phyloP scores from a whole-genome alignment of 1,140 invertebrate species.

The Adelges cooleyi region DNA sequence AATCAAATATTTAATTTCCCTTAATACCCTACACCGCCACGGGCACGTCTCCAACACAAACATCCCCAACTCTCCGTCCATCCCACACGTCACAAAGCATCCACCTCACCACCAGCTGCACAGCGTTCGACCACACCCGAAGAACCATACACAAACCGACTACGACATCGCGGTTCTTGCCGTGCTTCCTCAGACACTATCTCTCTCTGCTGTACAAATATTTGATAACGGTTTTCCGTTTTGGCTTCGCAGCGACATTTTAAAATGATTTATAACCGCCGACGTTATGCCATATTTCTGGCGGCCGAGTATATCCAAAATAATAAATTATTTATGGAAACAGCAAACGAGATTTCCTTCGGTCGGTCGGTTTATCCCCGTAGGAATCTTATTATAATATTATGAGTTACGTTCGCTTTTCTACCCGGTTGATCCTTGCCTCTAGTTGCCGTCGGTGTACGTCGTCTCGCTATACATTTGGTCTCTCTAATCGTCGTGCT shows the following conservation, averaged over 20 bases:
- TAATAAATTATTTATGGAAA: slow-evolving; percentile 27
- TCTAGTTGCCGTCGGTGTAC: too few relatives aligned
- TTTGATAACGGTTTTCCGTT: slow-evolving; percentile 29
- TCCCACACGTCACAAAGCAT: background rate
- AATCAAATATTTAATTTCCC: slow-evolving; percentile 23
- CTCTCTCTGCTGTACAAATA: slow-evolving; percentile 22
- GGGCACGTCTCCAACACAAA: slow-evolving; percentile 25
- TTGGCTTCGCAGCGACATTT: slow-evolving; percentile 26
- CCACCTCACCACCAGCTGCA: too few relatives aligned
- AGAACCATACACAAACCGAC: slow-evolving; percentile 8
- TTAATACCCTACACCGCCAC: slow-evolving; percentile 1
- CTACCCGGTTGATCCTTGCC: background rate
- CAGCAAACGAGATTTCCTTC: slow-evolving; percentile 15
- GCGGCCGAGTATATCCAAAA: slow-evolving; percentile 4
- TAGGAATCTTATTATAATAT: slow-evolving; percentile 25
- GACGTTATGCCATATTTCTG: slow-evolving; percentile 22
- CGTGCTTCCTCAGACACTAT: background rate
- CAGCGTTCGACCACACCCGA: background rate
- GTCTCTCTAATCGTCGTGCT: background rate
- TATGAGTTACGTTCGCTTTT: slow-evolving; percentile 18
- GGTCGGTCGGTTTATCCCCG: slow-evolving; percentile 4
- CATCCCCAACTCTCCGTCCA: slow-evolving; percentile 3
- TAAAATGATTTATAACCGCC: slow-evolving; percentile 25
- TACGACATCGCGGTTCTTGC: background rate
- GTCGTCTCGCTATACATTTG: background rate